Base-by-base conservation (phyloP, 64 coral and sea anemone species). In the Montipora capricornis region DNA sequence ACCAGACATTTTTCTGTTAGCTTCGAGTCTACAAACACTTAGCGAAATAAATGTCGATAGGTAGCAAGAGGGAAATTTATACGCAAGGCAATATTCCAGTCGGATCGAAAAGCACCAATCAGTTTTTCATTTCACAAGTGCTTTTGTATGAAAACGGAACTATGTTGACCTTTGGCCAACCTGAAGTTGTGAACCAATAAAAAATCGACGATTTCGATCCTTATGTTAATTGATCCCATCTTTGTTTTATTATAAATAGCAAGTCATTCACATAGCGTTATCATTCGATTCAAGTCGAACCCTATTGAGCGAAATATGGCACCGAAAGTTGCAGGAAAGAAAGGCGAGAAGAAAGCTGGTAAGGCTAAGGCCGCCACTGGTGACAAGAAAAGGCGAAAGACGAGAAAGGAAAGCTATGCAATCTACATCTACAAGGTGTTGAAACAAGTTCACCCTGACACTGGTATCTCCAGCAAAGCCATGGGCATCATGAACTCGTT, bases 401-500 rank as follows among this genome's bases (percentile, higher is more conserved):
- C 70, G 67, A 86, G 82, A 71, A 89, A 77, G 87, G 87, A 89
- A 89, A 89, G 87, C 87, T 89, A 89, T 78, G 87, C 87, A 16
- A 89, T 89, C 87, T 89, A 89, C 87, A 89, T 89, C 87, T 89
- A 89, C 87, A 89, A 89, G 52, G 87, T 89, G 87, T 67, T 89
- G 87, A 89, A 89, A 5, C 87, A 89, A 89, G 87, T 89, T 79
- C 87, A 89, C 49, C 87, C 87, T 5, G 87, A 89, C 87, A 89
- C 87, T 79, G 91, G 91, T 76, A 93, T 93, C 81, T 93, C 91
- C 48, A 76, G 68, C 91, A 88, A 89, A 53, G 93, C 93, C 79
- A 94, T 94, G 93, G 70, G 74, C 68, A 89, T 94, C 87, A 94
- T 94, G 87, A 94, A 94, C 79, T 83, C 78, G 13, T 94, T 94